Percentiles rank a stretch among this genome's conserved stretches.
These are phyloP conservation scores for Papilio protenor DNA, from an alignment of 2,888 invertebrate species.

Conservation along the genomic window DNA sequence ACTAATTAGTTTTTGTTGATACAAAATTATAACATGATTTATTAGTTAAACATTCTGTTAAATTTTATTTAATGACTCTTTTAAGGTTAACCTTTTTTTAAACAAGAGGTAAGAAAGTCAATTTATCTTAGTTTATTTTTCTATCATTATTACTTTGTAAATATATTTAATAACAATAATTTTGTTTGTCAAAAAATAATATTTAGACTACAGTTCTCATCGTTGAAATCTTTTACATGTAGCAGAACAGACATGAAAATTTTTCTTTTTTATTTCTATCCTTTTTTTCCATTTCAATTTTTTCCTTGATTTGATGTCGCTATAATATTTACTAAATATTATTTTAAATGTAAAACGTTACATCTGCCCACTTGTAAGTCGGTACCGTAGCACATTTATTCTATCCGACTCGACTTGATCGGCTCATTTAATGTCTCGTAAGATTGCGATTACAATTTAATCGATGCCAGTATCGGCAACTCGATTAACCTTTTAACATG, in stretches of 20 bases:
- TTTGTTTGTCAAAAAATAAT: not conserved
- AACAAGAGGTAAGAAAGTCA: not conserved
- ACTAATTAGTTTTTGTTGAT: slow-evolving; percentile 16
- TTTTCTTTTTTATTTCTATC: no score
- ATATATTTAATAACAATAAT: not conserved
- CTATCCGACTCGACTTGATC: not conserved
- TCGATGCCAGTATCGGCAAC: slow-evolving; percentile 33
- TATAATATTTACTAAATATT: not conserved
- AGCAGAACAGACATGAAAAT: not conserved
- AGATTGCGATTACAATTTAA: slow-evolving; percentile 33
- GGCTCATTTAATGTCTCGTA: slow-evolving; percentile 26
- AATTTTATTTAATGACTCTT: not conserved
- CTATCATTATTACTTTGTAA: not conserved
- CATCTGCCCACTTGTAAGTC: not conserved
- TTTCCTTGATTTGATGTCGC: not conserved
- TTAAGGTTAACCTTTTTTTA: not conserved
- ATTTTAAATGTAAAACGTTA: not conserved
- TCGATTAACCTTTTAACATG: slow-evolving; percentile 43
- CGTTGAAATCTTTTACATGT: slow-evolving; percentile 38
- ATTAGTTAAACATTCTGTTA: not conserved
- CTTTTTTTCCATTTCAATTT: no score
- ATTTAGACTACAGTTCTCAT: not conserved
- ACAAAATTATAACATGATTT: not conserved
- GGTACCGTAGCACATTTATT: slow-evolving; percentile 13
- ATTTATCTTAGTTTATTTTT: not conserved